Conservation (phyloP, 2,888 invertebrate genomes). For the Amiota minor region DNA sequence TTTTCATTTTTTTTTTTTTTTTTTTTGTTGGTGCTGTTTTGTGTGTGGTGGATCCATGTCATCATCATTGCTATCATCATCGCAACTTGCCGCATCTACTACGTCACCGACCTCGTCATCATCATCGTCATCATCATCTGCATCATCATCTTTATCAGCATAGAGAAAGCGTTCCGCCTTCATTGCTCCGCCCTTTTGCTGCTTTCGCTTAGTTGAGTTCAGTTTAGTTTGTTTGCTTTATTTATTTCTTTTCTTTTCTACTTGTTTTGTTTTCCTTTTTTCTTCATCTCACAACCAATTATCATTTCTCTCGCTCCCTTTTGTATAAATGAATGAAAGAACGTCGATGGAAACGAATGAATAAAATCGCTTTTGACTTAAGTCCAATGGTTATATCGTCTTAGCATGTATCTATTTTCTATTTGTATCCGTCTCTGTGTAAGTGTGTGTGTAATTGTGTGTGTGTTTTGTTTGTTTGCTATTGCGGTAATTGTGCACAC, state of each 20-base stretch:
- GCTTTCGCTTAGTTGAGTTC: neutral
- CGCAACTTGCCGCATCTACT: neutral
- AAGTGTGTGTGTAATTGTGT: neutral
- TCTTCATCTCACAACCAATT: neutral
- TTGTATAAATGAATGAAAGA: neutral
- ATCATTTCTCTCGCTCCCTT: slow-evolving; percentile 14
- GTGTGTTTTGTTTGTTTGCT: slow-evolving; percentile 7
- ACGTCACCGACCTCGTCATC: slow-evolving; percentile 17
- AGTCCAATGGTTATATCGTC: slow-evolving; percentile 7
- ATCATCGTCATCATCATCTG: neutral
- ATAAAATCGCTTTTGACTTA: slow-evolving; percentile 12
- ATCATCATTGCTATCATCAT: neutral
- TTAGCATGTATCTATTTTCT: slow-evolving; percentile 26
- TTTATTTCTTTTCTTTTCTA: neutral
- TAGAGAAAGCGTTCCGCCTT: neutral
- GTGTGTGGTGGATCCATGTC: neutral
- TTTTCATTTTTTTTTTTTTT: neutral
- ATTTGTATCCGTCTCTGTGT: slow-evolving; percentile 1
- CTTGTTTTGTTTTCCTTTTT: neutral
- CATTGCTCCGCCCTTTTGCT: slow-evolving; percentile 6
- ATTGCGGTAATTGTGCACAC: neutral
- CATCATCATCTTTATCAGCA: neutral
- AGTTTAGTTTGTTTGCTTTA: neutral
- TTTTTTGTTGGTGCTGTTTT: slow-evolving; percentile 8
- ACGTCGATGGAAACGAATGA: neutral